Percentiles rank a stretch among this genome's conserved stretches.
phyloP scores from a whole-genome alignment of 2,888 invertebrate genomes.

The Syrista parreyssii region DNA sequence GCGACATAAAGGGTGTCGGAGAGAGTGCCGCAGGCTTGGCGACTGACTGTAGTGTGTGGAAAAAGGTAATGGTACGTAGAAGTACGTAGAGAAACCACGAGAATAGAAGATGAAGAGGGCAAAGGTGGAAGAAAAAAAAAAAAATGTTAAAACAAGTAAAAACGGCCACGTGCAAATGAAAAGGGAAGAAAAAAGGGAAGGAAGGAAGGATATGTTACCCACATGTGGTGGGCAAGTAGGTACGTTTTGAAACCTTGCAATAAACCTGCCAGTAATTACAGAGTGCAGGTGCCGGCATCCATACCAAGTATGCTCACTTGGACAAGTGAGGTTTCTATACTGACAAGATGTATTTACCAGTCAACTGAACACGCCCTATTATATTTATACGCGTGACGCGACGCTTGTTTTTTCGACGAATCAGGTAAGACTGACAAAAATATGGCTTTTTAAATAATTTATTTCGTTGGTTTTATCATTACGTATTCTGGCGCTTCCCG shows the following conservation, averaged over 20 bases:
- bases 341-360: background rate
- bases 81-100: background rate
- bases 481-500: background rate
- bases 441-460: background rate
- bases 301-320: slow-evolving; percentile 1
- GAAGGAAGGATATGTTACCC: background rate
- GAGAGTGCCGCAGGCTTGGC: background rate
- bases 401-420: background rate
- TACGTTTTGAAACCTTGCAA: background rate
- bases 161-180: background rate
- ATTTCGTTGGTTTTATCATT: background rate
- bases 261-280: slow-evolving; percentile 4
- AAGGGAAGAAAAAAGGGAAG: background rate
- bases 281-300: background rate
- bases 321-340: background rate
- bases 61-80: background rate
- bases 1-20: background rate
- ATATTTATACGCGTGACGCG: background rate
- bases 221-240: background rate
- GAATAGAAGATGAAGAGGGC: background rate
- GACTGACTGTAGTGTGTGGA: background rate
- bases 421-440: background rate
- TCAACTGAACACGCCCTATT: background rate
- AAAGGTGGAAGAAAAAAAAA: background rate
- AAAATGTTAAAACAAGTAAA: background rate